Conservation (phyloP, 2,888 invertebrate species). For the Pyrochroa serraticornis region DNA sequence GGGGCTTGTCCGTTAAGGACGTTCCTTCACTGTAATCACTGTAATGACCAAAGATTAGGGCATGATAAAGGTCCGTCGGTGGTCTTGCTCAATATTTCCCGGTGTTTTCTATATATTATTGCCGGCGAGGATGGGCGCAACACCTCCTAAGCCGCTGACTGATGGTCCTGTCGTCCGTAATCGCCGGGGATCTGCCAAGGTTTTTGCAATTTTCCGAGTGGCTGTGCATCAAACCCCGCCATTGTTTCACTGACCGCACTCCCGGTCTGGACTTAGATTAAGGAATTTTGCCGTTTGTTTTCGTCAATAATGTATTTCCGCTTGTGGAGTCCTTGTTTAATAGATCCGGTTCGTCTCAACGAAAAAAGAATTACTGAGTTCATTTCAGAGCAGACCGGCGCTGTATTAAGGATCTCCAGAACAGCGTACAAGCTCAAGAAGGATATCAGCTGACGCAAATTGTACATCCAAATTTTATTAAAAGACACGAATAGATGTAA, state of each 20-base stretch:
- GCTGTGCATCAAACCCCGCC: slow-evolving; percentile 49
- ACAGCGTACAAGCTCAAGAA: too few species aligned
- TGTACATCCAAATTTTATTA: too few species aligned
- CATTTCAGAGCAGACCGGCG: too few species aligned
- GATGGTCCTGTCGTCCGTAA: slow-evolving; percentile 52
- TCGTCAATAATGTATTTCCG: slow-evolving; percentile 30
- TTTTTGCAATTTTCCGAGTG: slow-evolving; percentile 55
- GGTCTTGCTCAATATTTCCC: slow-evolving; percentile 44
- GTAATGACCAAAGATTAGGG: slow-evolving; percentile 34
- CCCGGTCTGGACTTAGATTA: slow-evolving; percentile 30
- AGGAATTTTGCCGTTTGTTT: slow-evolving; percentile 39
- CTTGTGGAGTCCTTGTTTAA: neutral
- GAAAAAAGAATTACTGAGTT: too few species aligned
- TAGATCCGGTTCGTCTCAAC: too few species aligned
- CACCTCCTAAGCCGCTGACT: slow-evolving; percentile 52
- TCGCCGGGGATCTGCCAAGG: slow-evolving; percentile 49
- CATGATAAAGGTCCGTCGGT: slow-evolving; percentile 41
- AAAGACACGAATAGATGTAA: too few species aligned
- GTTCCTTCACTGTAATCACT: slow-evolving; percentile 19
- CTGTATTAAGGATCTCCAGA: too few species aligned
- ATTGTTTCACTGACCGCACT: slow-evolving; percentile 48
- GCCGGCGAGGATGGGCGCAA: slow-evolving; percentile 41
- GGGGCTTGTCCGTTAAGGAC: neutral
- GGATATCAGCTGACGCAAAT: too few species aligned
- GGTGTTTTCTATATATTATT: slow-evolving; percentile 43